Evolutionary conservation across 2,113 vertebrate species (phyloP).

Genomic region (Notarius lentiginosus): DNA sequence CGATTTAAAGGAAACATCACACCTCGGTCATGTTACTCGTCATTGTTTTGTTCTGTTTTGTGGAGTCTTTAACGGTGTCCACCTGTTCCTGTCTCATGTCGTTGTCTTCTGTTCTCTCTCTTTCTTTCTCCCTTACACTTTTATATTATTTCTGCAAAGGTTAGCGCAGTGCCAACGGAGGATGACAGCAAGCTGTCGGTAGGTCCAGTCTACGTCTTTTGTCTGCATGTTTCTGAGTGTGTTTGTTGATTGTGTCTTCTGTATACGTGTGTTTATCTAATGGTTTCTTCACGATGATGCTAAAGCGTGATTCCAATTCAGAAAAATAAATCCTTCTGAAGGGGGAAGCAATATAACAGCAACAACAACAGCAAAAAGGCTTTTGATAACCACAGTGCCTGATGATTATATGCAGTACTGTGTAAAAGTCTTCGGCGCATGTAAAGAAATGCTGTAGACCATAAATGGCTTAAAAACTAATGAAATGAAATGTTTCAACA

Average conservation of each 20-base stretch:
- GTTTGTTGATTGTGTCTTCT: slow-evolving; percentile 32
- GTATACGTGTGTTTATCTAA: slow-evolving; percentile 11
- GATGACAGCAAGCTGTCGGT: slow-evolving; percentile 79
- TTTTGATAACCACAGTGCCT: background rate
- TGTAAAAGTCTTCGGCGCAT: too few relatives aligned
- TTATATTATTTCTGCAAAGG: slow-evolving; percentile 73
- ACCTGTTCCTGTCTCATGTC: slow-evolving; percentile 70
- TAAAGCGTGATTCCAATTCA: background rate
- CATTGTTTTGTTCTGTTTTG: background rate
- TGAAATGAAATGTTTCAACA: too few relatives aligned
- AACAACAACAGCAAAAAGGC: background rate
- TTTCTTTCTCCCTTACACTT: slow-evolving; percentile 51
- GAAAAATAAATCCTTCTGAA: background rate
- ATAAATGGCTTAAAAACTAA: too few relatives aligned
- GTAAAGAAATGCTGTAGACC: too few relatives aligned
- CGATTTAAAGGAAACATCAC: background rate
- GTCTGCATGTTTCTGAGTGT: slow-evolving; percentile 33
- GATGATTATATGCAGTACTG: background rate
- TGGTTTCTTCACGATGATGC: slow-evolving; percentile 61
- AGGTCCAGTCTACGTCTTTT: slow-evolving; percentile 66
- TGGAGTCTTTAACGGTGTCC: slow-evolving; percentile 43
- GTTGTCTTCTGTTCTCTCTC: slow-evolving; percentile 64
- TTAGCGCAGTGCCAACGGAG: slow-evolving; percentile 68
- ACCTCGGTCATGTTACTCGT: background rate
- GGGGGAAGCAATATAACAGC: background rate